phyloP scores from a whole-genome alignment of 2,888 invertebrate species.

The Sympetrum striolatum region DNA sequence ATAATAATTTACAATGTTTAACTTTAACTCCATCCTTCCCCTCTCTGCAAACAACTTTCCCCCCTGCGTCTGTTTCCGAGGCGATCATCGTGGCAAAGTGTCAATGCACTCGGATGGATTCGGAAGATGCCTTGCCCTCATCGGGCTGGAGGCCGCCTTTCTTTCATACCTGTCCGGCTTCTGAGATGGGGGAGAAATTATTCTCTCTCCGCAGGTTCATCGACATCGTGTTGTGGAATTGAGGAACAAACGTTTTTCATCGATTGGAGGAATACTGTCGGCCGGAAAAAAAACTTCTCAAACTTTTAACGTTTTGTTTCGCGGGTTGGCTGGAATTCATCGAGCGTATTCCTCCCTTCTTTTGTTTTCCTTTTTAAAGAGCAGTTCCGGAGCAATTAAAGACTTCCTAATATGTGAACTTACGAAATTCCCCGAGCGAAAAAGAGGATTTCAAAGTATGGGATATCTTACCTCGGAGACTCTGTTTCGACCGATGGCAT shows the following conservation, averaged over 20 bases:
- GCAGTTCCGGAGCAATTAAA: too few species aligned
- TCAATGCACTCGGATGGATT: background rate
- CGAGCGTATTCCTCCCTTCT: background rate
- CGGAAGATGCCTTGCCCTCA: background rate
- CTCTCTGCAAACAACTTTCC: background rate
- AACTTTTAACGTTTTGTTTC: background rate
- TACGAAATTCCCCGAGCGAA: too few species aligned
- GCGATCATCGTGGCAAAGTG: background rate
- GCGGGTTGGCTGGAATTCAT: background rate
- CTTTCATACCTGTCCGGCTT: background rate
- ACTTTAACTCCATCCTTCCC: background rate
- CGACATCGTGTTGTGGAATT: background rate
- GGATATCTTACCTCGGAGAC: too few species aligned
- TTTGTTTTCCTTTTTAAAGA: background rate
- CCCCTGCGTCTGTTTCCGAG: background rate
- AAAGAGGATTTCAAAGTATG: too few species aligned
- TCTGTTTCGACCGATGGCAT: too few species aligned
- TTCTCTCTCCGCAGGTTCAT: background rate
- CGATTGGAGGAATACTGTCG: background rate
- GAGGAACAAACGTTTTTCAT: background rate
- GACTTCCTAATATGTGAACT: too few species aligned
- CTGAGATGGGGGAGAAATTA: background rate
- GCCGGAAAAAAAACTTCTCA: background rate
- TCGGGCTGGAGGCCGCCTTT: background rate
- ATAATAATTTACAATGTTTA: background rate